phyloP scores from a whole-genome alignment of 2,888 invertebrate species.

The Drosophila emarginata region DNA sequence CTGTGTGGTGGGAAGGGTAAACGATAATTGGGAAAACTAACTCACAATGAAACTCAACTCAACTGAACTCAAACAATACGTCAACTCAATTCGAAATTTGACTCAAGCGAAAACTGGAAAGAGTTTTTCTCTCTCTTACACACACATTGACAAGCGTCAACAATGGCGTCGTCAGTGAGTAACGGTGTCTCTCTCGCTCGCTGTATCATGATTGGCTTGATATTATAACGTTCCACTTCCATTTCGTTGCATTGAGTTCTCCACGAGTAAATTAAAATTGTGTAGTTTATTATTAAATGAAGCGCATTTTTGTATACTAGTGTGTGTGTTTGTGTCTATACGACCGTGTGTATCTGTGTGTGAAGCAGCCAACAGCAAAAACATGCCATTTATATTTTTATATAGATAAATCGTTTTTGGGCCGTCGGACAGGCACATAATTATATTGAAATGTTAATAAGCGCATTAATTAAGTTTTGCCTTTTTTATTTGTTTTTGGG shows the following conservation, averaged over 20 bases:
- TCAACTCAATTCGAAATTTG: neutral
- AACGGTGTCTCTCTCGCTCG: slow-evolving; percentile 20
- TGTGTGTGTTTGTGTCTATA: slow-evolving; percentile 38
- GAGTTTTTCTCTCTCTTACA: slow-evolving; percentile 32
- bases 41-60: slow-evolving; percentile 17
- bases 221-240: slow-evolving; percentile 35
- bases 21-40: slow-evolving; percentile 1
- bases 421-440: slow-evolving; percentile 60
- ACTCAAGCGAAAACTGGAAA: neutral
- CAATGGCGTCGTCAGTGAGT: slow-evolving; percentile 62
- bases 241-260: slow-evolving; percentile 45
- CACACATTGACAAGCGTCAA: slow-evolving; percentile 29
- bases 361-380: slow-evolving; percentile 27
- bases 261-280: slow-evolving; percentile 80
- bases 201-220: slow-evolving; percentile 48
- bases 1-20: slow-evolving; percentile 53
- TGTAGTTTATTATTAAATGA: slow-evolving; percentile 81
- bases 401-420: slow-evolving; percentile 50
- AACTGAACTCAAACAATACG: slow-evolving; percentile 17
- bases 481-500: neutral
- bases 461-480: slow-evolving; percentile 67
- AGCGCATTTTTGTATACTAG: slow-evolving; percentile 76
- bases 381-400: slow-evolving; percentile 23
- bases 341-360: neutral
- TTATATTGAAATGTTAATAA: slow-evolving; percentile 73